Evolutionary conservation across 2,888 invertebrate species (phyloP).

Genomic region (Acrobasis suavella): DNA sequence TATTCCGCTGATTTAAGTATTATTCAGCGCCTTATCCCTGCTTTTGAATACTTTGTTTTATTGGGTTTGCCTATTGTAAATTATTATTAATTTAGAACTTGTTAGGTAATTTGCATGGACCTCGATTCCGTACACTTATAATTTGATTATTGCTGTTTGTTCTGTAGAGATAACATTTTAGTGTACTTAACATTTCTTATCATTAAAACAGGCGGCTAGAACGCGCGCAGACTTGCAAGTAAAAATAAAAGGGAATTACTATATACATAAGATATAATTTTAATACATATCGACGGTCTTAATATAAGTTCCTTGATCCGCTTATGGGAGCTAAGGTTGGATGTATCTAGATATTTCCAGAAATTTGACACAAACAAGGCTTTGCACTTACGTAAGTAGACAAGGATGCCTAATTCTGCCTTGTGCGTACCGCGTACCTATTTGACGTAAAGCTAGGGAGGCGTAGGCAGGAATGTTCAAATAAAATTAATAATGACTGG

Average conservation of each 20-base stretch:
- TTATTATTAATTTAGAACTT: not conserved
- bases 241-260: too few relatives aligned
- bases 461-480: not conserved
- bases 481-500: not conserved
- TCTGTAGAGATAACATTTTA: too few relatives aligned
- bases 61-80: not conserved
- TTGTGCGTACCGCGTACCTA: slow-evolving; percentile 1
- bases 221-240: too few relatives aligned
- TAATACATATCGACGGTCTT: slow-evolving; percentile 11
- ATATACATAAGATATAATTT: not conserved
- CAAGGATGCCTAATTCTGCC: not conserved
- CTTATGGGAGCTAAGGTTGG: not conserved
- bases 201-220: too few relatives aligned
- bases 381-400: slow-evolving; percentile 22
- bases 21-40: slow-evolving; percentile 7
- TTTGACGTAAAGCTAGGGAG: slow-evolving; percentile 10
- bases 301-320: slow-evolving; percentile 12
- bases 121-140: not conserved
- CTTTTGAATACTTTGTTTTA: slow-evolving; percentile 11
- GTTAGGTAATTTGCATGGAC: not conserved
- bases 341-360: slow-evolving; percentile 12
- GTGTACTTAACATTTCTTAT: too few relatives aligned
- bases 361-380: slow-evolving; percentile 19
- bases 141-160: not conserved
- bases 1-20: slow-evolving; percentile 18